Evolutionary conservation across 2,797 vertebrate genomes (phyloP).

Genomic region (Tragelaphus eurycerus): DNA sequence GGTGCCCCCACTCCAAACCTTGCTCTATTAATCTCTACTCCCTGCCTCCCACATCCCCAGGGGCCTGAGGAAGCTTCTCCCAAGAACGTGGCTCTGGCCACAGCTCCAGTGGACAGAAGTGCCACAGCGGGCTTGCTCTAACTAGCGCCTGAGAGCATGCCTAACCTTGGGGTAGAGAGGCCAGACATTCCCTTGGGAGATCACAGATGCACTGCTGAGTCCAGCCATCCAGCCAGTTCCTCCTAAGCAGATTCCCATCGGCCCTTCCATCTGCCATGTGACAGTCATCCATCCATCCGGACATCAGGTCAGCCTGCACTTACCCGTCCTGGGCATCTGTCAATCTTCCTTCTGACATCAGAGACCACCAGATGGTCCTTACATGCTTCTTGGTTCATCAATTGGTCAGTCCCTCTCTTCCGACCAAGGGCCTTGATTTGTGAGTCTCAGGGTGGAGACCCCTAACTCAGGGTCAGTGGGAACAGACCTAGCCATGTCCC

Average conservation of each 20-base stretch:
- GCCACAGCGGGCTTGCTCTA: background rate
- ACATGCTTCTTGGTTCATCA: slow-evolving; percentile 6
- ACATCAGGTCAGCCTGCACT: background rate
- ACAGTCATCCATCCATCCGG: background rate
- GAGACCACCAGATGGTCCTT: slow-evolving; percentile 51
- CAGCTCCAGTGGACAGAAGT: background rate
- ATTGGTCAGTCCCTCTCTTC: background rate
- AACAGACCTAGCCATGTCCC: slow-evolving; percentile 13
- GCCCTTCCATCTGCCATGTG: background rate
- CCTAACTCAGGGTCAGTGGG: background rate
- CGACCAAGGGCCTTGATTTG: slow-evolving; percentile 24
- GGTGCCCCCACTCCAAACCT: background rate
- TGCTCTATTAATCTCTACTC: background rate
- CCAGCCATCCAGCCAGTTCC: background rate
- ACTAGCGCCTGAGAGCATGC: background rate
- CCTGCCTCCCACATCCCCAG: background rate
- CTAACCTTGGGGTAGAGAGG: background rate
- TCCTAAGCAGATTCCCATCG: background rate
- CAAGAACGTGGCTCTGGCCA: background rate
- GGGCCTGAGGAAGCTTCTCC: background rate
- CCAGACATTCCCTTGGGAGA: background rate
- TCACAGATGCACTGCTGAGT: background rate
- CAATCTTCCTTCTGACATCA: slow-evolving; percentile 53
- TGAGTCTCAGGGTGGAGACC: slow-evolving; percentile 26
- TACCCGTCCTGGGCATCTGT: background rate